phyloP scores from a whole-genome alignment of 2,113 vertebrate species.

The Pachycephala philippinensis region DNA sequence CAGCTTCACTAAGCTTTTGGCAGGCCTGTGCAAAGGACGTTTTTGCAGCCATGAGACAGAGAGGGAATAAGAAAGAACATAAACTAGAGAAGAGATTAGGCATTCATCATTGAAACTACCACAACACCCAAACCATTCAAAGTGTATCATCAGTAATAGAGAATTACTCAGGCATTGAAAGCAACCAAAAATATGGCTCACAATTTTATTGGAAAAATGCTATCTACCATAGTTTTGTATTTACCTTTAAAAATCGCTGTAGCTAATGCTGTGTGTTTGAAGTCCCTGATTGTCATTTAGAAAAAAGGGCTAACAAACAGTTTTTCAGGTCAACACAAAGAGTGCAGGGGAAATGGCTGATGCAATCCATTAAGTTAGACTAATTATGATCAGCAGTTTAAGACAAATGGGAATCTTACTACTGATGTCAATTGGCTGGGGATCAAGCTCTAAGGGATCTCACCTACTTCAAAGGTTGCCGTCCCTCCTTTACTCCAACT shows the following conservation, averaged over 20 bases:
- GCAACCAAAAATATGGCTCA: background rate
- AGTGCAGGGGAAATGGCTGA: background rate
- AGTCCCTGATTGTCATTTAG: background rate
- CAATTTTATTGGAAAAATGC: background rate
- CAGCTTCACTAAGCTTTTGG: background rate
- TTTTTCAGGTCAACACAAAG: background rate
- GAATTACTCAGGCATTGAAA: background rate
- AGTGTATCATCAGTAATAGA: background rate
- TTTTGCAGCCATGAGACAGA: background rate
- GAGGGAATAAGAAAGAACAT: background rate
- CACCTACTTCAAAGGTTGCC: background rate
- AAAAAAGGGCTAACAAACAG: background rate
- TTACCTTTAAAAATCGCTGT: background rate
- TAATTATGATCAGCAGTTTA: conserved; percentile 2
- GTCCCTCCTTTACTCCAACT: background rate
- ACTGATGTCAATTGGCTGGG: background rate
- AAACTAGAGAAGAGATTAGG: background rate
- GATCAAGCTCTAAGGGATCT: background rate
- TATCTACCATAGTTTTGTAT: background rate
- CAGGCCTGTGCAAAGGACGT: background rate
- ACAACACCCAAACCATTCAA: background rate
- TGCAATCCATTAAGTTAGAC: background rate
- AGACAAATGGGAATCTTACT: background rate
- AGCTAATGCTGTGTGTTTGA: background rate
- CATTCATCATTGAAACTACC: background rate